Evolutionary conservation across 2,888 invertebrate genomes (phyloP).

Genomic region (Temnothorax ravouxi): DNA sequence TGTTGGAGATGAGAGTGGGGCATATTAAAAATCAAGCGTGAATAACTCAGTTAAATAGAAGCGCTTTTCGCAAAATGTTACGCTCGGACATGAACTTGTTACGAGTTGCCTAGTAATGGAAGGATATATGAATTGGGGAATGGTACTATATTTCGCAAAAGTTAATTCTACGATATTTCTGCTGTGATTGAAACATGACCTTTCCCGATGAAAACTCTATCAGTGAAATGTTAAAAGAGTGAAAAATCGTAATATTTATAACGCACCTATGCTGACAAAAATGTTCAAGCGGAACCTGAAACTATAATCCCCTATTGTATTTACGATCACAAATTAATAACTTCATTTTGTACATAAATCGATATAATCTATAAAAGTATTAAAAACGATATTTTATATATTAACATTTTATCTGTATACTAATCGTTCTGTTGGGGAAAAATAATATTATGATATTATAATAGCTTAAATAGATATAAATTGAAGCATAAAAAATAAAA

Average conservation of each 20-base stretch:
- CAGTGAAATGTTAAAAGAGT: neutral
- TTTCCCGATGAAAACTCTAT: conserved; percentile 17
- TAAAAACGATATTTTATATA: neutral
- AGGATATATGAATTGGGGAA: conserved; percentile 25
- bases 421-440: neutral
- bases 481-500: neutral
- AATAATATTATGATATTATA: neutral
- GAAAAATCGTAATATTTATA: conserved; percentile 1
- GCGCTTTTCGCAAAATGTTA: conserved; percentile 25
- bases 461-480: neutral
- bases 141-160: neutral
- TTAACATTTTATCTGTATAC: neutral
- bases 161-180: conserved; percentile 33
- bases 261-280: neutral
- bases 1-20: neutral
- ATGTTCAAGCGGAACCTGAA: neutral
- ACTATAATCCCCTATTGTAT: neutral
- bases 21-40: conserved; percentile 23
- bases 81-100: conserved; percentile 20
- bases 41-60: conserved; percentile 35
- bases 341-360: neutral
- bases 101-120: conserved; percentile 11
- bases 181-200: conserved; percentile 14
- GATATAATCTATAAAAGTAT: neutral
- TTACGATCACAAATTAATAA: neutral